A percentile compares a stretch with the other conserved stretches of the same genome.
These are phyloP conservation scores for Thyatira batis DNA, from an alignment of 2,888 invertebrate species.

Conservation along the genomic window DNA sequence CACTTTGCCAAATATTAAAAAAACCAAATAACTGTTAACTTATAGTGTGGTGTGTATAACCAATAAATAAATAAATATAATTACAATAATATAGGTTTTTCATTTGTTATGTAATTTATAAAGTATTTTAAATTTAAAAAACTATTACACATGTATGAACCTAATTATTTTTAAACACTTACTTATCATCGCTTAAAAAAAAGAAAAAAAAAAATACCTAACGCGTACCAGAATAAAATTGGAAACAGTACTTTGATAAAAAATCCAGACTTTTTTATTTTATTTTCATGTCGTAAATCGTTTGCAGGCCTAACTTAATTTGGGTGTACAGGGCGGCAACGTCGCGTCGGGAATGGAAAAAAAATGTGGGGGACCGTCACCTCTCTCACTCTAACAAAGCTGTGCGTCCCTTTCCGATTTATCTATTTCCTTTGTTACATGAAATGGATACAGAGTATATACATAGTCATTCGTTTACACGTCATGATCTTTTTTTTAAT, in stretches of 20 bases:
- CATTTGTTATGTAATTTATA: no score
- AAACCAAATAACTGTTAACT: no score
- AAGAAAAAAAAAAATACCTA: no score
- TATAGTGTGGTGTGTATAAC: no score
- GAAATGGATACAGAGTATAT: not conserved
- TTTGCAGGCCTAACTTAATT: slow-evolving; percentile 3
- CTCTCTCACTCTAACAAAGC: not conserved
- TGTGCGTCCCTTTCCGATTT: not conserved
- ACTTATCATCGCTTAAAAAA: no score
- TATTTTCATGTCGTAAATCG: not conserved
- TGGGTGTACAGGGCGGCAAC: slow-evolving; percentile 4
- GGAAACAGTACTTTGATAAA: not conserved
- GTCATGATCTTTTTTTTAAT: not conserved
- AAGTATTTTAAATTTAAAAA: no score
- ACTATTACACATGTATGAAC: no score
- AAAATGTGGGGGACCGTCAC: not conserved
- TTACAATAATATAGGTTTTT: no score
- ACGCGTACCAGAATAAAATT: no score
- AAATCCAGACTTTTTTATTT: not conserved
- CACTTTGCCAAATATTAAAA: no score
- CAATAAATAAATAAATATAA: no score
- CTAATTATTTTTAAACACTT: no score
- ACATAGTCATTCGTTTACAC: not conserved
- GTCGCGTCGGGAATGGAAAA: not conserved
- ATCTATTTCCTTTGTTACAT: not conserved